A percentile compares a stretch with the other conserved stretches of the same genome.
Conservation (phyloP, 2,888 invertebrate species). For the Machimus atricapillus region DNA sequence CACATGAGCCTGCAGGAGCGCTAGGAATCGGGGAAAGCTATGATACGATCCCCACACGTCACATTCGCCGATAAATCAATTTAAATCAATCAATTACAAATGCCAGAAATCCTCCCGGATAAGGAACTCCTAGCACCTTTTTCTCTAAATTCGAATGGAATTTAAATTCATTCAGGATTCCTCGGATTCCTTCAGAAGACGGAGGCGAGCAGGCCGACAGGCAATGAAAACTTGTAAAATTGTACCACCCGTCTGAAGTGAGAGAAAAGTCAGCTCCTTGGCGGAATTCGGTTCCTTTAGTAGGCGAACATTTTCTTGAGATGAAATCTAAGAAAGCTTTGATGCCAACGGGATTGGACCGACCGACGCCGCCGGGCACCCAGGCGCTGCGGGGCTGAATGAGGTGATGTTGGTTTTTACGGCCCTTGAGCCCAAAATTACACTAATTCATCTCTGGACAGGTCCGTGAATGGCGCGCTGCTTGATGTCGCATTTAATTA, state of each 20-base stretch:
- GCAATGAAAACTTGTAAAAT: neutral
- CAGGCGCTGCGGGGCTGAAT: neutral
- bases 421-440: neutral
- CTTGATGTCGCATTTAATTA: constrained; percentile 33
- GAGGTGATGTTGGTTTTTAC: neutral
- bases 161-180: constrained; percentile 26
- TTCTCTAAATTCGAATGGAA: neutral
- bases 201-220: neutral
- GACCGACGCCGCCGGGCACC: neutral
- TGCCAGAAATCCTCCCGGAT: neutral
- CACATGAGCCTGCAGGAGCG: neutral
- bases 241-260: neutral
- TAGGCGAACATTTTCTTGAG: neutral
- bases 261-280: neutral
- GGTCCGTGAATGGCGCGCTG: neutral
- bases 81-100: constrained; percentile 36
- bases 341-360: neutral
- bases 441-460: constrained; percentile 20
- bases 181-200: neutral
- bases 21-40: neutral
- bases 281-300: neutral
- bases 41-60: neutral
- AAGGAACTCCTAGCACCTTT: neutral
- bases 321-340: constrained; percentile 22
- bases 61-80: constrained; percentile 15